Evolutionary conservation across 2,797 vertebrate species (phyloP), one percentile per base, ranked within the genome.

Genomic region (Cyprinodon diabolis): DNA sequence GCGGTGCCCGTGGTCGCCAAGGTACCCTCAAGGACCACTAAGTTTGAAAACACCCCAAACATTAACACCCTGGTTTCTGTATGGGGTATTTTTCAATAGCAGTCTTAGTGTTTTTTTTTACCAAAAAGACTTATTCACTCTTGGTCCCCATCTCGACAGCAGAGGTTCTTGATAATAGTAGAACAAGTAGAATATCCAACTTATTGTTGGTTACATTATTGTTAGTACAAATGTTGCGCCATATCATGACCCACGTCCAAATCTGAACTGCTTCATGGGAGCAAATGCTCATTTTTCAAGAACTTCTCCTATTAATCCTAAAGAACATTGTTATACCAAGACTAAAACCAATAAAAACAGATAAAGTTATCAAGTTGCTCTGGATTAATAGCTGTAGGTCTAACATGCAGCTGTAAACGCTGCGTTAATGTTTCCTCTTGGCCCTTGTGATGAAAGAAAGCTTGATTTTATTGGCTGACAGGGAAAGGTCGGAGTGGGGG

Each of bases 391-490:
- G 23, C 66, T 86, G 74, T 9, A 75, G 35, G 54, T 69, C 45
- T 35, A 85, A 86, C 76, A 62, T 82, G 77, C 75, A 67, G 71
- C 52, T 30, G 81, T 52, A 79, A 83, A 86, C 74, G 69, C 81
- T 65, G 77, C 74, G 73, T 90, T 78, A 1, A 83, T 86, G 77
- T 84, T 68, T 82, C 72, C 69, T 67, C 60, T 43, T 23, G 35
- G 70, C 25, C 54, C 45, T 68, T 47, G 47, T 75, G 82, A 82
- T 88, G 78, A 88, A 85, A 84, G 82, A 23, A 72, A 60, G 67
- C 66, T 75, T 89, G 63, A 75, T 87, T 81, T 85, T 87, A 87
- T 89, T 89, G 90, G 90, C 80, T 82, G 89, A 84, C 83, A 80
- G 74, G 74, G 72, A 89, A 89, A 89, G 90, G 87, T 90, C 87